Evolutionary conservation across 2,888 invertebrate genomes (phyloP).

Genomic region (Sericinus montela): DNA sequence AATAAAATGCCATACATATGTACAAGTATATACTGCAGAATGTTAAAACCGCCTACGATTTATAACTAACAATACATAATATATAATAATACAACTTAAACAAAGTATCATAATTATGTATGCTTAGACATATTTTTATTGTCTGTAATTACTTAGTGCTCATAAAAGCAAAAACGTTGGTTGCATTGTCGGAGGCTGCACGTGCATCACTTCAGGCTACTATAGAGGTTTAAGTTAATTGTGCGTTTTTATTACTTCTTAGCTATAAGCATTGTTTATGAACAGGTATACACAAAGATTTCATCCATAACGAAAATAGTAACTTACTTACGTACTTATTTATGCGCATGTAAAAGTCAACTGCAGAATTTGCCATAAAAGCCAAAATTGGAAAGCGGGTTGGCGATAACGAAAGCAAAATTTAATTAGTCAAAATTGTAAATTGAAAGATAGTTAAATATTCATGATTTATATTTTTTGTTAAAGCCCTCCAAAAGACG

Average conservation of each 20-base stretch:
- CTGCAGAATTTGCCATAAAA: too few relatives aligned
- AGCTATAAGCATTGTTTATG: conserved; percentile 26
- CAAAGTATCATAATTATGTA: background rate
- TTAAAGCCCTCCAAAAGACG: too few relatives aligned
- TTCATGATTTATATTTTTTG: too few relatives aligned
- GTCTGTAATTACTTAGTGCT: background rate
- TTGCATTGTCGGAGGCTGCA: conserved; percentile 11
- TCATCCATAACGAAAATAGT: background rate
- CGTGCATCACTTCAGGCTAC: conserved; percentile 21
- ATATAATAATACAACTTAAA: background rate
- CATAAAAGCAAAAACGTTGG: background rate
- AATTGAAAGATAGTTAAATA: too few relatives aligned
- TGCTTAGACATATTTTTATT: background rate
- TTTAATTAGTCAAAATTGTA: too few relatives aligned
- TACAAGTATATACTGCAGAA: too few relatives aligned
- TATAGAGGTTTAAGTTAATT: background rate
- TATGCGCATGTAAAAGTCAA: background rate
- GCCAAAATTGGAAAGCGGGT: too few relatives aligned
- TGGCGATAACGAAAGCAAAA: too few relatives aligned
- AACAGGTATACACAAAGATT: conserved; percentile 5
- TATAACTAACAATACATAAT: too few relatives aligned
- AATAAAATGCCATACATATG: too few relatives aligned
- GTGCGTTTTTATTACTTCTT: conserved; percentile 18
- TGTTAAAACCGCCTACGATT: background rate
- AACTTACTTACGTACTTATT: background rate